Conservation (phyloP, 2,888 invertebrate genomes). For the Monoplex corrugatus region DNA sequence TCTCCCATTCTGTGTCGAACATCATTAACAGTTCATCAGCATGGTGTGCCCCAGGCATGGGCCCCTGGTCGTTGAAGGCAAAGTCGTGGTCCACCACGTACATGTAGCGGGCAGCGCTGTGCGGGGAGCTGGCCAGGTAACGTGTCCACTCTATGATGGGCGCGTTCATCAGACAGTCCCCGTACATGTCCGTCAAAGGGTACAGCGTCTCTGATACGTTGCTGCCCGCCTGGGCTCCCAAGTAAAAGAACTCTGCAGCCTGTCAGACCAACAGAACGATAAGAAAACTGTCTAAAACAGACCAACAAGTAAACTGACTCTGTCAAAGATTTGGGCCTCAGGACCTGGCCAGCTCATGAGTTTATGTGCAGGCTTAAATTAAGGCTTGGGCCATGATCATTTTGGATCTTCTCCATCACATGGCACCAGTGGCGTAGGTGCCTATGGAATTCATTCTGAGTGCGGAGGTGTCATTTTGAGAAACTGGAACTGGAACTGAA, state of each 20-base stretch:
- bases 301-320: no score
- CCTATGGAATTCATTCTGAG: no score
- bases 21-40: constrained; percentile 31
- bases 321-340: no score
- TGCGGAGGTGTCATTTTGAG: no score
- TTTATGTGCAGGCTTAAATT: no score
- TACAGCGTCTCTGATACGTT: not conserved
- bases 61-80: constrained; percentile 16
- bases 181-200: not conserved
- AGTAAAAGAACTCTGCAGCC: constrained; percentile 43
- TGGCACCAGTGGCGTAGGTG: no score
- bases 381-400: no score
- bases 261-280: no score
- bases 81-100: constrained; percentile 37
- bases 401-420: no score
- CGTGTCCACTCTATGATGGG: constrained; percentile 1
- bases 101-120: not conserved
- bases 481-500: no score
- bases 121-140: not conserved
- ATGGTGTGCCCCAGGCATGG: constrained; percentile 35
- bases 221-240: not conserved
- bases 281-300: not conserved
- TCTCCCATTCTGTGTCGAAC: not conserved
- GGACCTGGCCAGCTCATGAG: no score
- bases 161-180: constrained; percentile 11